Percentiles rank a stretch among this genome's conserved stretches.
phyloP scores from a whole-genome alignment of 2,797 vertebrate genomes.

The Rallus crepitans region DNA sequence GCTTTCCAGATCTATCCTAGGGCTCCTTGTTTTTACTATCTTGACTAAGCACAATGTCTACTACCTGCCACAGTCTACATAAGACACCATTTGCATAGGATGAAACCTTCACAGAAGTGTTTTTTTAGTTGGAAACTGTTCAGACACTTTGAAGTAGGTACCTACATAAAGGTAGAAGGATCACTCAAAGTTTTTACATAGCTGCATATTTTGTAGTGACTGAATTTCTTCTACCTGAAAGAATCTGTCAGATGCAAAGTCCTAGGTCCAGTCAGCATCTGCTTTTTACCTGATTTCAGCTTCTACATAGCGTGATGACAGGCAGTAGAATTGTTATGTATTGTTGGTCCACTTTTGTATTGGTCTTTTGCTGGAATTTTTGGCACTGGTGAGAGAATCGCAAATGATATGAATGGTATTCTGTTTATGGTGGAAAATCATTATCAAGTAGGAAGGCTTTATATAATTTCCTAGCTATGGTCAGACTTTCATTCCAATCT shows the following conservation, averaged over 20 bases:
- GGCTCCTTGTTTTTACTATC: not conserved
- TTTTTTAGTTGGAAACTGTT: not conserved
- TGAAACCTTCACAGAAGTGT: not conserved
- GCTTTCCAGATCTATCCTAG: not conserved
- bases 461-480: conserved; percentile 29
- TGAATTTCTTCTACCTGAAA: not conserved
- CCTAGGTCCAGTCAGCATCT: fast-evolving
- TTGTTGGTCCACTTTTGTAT: not conserved
- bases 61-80: not conserved
- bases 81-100: not conserved
- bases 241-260: not conserved
- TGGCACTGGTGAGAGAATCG: not conserved
- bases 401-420: not conserved
- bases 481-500: not conserved
- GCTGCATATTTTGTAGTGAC: not conserved
- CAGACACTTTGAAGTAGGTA: not conserved
- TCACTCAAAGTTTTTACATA: not conserved
- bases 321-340: not conserved
- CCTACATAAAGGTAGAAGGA: not conserved
- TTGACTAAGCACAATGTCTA: not conserved
- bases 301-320: not conserved
- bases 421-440: not conserved
- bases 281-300: not conserved
- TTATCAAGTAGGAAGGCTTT: conserved; percentile 24
- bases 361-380: not conserved